Percentiles rank a stretch among this genome's conserved stretches.
Evolutionary conservation across 2,797 vertebrate species (phyloP).

Genomic region (Cephalopachus bancanus): DNA sequence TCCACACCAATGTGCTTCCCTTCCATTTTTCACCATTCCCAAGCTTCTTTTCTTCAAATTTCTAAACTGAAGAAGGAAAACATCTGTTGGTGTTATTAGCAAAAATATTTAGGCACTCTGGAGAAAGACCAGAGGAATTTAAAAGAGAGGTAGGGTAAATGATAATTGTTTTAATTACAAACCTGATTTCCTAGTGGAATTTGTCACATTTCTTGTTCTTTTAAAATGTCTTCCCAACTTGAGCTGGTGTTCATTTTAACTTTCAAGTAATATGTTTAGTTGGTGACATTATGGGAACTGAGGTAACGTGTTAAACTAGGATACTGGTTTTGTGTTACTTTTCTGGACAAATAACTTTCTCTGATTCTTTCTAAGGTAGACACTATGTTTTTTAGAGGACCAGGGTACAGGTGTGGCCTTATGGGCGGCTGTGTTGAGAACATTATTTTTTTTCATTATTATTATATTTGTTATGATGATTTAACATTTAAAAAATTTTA

Average conservation of each 20-base stretch:
- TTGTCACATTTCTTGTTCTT: neutral
- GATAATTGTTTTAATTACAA: neutral
- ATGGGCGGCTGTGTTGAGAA: neutral
- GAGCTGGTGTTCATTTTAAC: slow-evolving; percentile 37
- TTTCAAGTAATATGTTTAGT: slow-evolving; percentile 27
- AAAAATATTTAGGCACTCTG: neutral
- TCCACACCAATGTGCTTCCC: neutral
- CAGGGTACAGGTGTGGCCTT: neutral
- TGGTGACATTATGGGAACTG: slow-evolving; percentile 28
- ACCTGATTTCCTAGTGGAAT: neutral
- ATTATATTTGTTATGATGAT: too few relatives aligned
- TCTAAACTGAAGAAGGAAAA: slow-evolving; percentile 7
- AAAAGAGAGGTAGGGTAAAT: neutral
- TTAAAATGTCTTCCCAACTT: slow-evolving; percentile 20
- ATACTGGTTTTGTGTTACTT: slow-evolving; percentile 25
- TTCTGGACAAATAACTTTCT: neutral
- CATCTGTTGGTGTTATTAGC: neutral
- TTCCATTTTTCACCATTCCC: slow-evolving; percentile 8
- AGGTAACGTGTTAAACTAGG: neutral
- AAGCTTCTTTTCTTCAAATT: neutral
- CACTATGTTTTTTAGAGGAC: neutral
- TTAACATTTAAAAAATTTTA: too few relatives aligned
- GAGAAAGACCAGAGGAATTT: neutral
- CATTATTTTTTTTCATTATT: neutral
- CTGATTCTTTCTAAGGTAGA: neutral